phyloP scores from a whole-genome alignment of 2,113 vertebrate species.

The Phaethon lepturus region DNA sequence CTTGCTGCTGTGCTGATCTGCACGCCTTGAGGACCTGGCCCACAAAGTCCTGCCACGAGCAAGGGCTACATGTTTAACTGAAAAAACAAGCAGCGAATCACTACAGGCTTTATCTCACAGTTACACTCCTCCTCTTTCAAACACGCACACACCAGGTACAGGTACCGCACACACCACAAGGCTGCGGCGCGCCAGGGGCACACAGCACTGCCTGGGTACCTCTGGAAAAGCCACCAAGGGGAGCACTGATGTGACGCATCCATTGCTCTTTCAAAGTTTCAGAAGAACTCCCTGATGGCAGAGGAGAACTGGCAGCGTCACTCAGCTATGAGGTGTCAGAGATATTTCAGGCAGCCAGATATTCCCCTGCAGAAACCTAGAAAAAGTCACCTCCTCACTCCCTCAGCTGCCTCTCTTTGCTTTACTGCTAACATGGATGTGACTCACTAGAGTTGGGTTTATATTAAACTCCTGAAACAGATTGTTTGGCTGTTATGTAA shows the following conservation, averaged over 20 bases:
- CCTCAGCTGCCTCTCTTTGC: conserved; percentile 28
- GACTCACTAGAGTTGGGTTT: conserved; percentile 59
- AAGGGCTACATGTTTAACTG: rapidly evolving
- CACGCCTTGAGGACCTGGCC: neutral
- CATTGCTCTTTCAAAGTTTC: neutral
- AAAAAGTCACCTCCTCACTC: conserved; percentile 50
- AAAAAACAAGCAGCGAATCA: neutral
- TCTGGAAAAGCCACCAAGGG: neutral
- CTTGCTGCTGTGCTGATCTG: neutral
- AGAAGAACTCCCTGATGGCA: neutral
- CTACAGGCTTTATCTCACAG: neutral
- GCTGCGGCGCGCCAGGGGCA: neutral
- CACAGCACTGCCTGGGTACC: neutral
- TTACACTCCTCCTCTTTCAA: neutral
- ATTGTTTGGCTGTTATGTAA: conserved; percentile 69
- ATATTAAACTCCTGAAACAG: conserved; percentile 68
- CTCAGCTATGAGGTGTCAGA: neutral
- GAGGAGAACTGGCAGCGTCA: neutral
- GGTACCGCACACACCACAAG: neutral
- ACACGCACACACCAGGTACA: rapidly evolving
- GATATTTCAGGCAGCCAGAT: conserved; percentile 50
- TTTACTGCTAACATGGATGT: conserved; percentile 42
- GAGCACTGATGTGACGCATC: neutral
- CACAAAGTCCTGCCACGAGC: neutral
- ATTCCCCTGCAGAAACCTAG: conserved; percentile 38